phyloP scores from a whole-genome alignment of 2,888 invertebrate species.

The Drosophila nigricruria region DNA sequence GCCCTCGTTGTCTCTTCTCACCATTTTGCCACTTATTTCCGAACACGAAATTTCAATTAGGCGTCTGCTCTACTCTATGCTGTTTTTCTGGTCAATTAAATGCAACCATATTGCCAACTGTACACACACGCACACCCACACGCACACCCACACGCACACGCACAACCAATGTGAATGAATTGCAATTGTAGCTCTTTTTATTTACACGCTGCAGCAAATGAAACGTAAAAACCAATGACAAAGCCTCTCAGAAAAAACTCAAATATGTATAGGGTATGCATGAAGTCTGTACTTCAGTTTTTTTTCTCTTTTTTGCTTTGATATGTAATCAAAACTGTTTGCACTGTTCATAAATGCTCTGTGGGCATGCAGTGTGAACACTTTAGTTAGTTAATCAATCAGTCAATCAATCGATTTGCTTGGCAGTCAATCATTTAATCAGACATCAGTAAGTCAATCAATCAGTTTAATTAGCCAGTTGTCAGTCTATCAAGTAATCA shows the following conservation, averaged over 20 bases:
- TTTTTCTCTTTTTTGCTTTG: not conserved
- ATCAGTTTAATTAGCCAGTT: not conserved
- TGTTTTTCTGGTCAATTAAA: constrained; percentile 80
- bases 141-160: constrained; percentile 18
- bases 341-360: not conserved
- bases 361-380: not conserved
- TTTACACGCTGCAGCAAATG: constrained; percentile 54
- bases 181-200: constrained; percentile 51
- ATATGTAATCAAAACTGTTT: not conserved
- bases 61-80: constrained; percentile 67
- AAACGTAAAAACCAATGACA: constrained; percentile 34
- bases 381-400: not conserved
- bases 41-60: constrained; percentile 84
- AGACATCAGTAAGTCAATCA: not conserved
- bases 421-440: not conserved
- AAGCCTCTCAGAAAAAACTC: not conserved
- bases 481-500: not conserved
- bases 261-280: not conserved
- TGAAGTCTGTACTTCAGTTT: not conserved
- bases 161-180: constrained; percentile 7
- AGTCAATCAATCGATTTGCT: too few species aligned
- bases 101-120: constrained; percentile 66
- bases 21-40: constrained; percentile 67
- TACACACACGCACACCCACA: constrained; percentile 13
- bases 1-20: constrained; percentile 13